Conservation (phyloP, 2,113 vertebrate species). For the Scomber japonicus region DNA sequence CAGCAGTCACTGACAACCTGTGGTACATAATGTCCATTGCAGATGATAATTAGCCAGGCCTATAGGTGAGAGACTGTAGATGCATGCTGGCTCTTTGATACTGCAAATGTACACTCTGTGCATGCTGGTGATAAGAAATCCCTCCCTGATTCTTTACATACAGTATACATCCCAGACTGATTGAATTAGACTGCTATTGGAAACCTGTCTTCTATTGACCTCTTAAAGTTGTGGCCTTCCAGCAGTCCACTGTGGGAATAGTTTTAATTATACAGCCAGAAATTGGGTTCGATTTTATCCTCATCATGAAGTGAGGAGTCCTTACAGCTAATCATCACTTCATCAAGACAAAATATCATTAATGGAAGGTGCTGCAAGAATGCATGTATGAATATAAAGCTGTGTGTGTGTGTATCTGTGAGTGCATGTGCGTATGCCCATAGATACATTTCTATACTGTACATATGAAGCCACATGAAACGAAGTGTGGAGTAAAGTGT, state of each 20-base stretch:
- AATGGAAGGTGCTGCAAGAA: neutral
- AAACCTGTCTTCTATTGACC: constrained; percentile 69
- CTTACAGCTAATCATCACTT: constrained; percentile 55
- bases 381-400: neutral
- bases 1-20: neutral
- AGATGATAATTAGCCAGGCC: neutral
- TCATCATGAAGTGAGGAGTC: constrained; percentile 60
- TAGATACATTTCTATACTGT: neutral
- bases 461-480: neutral
- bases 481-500: neutral
- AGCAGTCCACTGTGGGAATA: constrained; percentile 56
- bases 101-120: neutral
- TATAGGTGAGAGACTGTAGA: neutral
- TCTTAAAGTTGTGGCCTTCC: constrained; percentile 68
- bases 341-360: constrained; percentile 50
- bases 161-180: constrained; percentile 45
- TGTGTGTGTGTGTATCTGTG: neutral
- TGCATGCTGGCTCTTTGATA: neutral
- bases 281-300: constrained; percentile 78
- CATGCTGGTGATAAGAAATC: constrained; percentile 4
- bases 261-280: constrained; percentile 78
- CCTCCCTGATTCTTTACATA: constrained; percentile 16
- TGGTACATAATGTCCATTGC: constrained; percentile 7
- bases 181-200: constrained; percentile 69
- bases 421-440: neutral